Base-by-base conservation (phyloP, 1,140 invertebrate genomes). In the Trichonephila clavata region DNA sequence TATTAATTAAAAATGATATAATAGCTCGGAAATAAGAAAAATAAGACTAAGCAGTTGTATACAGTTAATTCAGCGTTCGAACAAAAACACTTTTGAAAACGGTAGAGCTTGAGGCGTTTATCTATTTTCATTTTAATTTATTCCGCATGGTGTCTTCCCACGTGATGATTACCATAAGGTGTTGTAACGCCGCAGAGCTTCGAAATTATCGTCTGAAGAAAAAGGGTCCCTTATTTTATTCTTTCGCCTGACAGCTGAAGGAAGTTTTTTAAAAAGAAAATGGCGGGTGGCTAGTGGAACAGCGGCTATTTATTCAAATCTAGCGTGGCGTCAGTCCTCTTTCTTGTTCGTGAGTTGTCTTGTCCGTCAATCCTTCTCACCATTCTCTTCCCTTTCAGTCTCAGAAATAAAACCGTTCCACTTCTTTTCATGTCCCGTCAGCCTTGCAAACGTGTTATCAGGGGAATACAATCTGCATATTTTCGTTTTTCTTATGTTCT, bases 271-370 rank as follows among this genome's bases (percentile, higher is more conserved):
- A 77, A 77, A 77, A 77, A 77, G 71, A 77, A 77, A 77, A 77
- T 77, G 71, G 71, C 16, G 71, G 65, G 27, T 27, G 18, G 27
- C 27, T 32, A 77, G 27, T 20, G 71, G 71, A 77, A 77, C 71
- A 77, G 43, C 50, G 57, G 83, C 83, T 59, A 84, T 59, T 84
- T 84, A 84, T 84, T 84, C 43, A 84, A 57, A 84, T 84, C 83
- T 57, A n/a, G 43, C 57, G 81, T 59, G 83, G 57, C 43, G 50
- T 84, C 83, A 84, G 43, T 21, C 83, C 43, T 84, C 71, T 84
- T 84, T 84, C 57, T 84, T 60, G 83, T 84, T 84, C 50, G 24
- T 59, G 83, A 84, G 83, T 84, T 84, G 83, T 84, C 83, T 84
- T 84, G 83, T 84, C 83, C 57, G 83, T 84, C 83, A 84, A 84